A percentile compares a stretch with the other conserved stretches of the same genome.
These are phyloP conservation scores for Notoglanidium macrostoma DNA, from an alignment of 2,797 vertebrate genomes.

Conservation along the genomic window DNA sequence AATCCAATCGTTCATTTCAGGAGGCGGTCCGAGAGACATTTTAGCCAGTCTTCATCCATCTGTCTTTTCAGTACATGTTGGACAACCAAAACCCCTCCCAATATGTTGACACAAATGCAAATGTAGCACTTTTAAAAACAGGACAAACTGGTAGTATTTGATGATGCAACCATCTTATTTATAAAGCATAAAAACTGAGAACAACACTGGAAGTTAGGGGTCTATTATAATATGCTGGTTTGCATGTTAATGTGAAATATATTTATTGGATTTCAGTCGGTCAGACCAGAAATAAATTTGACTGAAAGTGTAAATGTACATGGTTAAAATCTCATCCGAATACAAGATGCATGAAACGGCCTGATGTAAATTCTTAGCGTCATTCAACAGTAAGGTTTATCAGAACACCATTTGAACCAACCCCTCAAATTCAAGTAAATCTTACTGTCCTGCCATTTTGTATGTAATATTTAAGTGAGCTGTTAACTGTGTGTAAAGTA, in stretches of 20 bases:
- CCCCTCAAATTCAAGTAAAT: background rate
- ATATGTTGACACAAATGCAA: background rate
- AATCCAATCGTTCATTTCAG: background rate
- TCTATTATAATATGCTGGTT: background rate
- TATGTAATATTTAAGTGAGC: conserved; percentile 13
- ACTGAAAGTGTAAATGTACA: background rate
- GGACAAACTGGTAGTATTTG: background rate
- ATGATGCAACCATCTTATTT: background rate
- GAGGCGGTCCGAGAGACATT: background rate
- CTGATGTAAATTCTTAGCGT: background rate
- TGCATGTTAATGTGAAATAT: conserved; percentile 7
- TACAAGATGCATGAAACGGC: background rate
- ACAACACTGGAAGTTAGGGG: background rate
- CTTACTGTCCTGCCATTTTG: conserved; percentile 10
- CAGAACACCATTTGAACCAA: background rate
- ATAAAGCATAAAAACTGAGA: background rate
- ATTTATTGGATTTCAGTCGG: background rate
- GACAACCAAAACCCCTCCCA: background rate
- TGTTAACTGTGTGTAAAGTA: conserved; percentile 36
- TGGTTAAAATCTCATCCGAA: background rate
- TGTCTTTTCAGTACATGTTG: background rate
- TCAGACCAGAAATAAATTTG: background rate
- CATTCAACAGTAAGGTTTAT: background rate
- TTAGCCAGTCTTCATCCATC: background rate
- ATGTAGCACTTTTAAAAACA: background rate